Evolutionary conservation across 2,888 invertebrate genomes (phyloP).

Genomic region (Horisme vitalbata): DNA sequence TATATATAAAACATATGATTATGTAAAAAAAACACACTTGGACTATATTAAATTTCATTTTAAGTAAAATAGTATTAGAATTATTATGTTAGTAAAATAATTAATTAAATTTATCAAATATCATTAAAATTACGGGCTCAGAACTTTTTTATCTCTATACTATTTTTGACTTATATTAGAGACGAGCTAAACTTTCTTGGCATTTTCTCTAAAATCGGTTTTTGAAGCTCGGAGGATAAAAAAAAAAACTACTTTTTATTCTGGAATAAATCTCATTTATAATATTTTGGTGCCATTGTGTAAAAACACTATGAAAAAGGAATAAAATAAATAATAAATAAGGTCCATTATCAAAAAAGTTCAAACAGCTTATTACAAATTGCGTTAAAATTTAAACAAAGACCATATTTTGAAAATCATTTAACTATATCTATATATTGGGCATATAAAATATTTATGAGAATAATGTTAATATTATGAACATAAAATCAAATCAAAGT

Average conservation of each 20-base stretch:
- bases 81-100: too few species aligned
- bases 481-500: too few species aligned
- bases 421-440: too few species aligned
- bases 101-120: background rate
- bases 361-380: too few species aligned
- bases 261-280: slow-evolving; percentile 30
- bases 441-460: too few species aligned
- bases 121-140: slow-evolving; percentile 10
- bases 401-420: too few species aligned
- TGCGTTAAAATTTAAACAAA: background rate
- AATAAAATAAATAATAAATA: background rate
- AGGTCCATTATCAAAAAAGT: too few species aligned
- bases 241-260: slow-evolving; percentile 33
- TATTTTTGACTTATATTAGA: slow-evolving; percentile 18
- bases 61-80: too few species aligned
- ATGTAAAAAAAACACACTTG: too few species aligned
- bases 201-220: slow-evolving; percentile 65
- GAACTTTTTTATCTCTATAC: slow-evolving; percentile 19
- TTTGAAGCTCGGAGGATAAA: slow-evolving; percentile 59
- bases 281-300: slow-evolving; percentile 16
- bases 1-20: too few species aligned
- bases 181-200: slow-evolving; percentile 43
- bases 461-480: too few species aligned
- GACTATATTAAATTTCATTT: too few species aligned
- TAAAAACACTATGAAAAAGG: slow-evolving; percentile 2